phyloP scores from a whole-genome alignment of 2,888 invertebrate species.

The Erynnis tages region DNA sequence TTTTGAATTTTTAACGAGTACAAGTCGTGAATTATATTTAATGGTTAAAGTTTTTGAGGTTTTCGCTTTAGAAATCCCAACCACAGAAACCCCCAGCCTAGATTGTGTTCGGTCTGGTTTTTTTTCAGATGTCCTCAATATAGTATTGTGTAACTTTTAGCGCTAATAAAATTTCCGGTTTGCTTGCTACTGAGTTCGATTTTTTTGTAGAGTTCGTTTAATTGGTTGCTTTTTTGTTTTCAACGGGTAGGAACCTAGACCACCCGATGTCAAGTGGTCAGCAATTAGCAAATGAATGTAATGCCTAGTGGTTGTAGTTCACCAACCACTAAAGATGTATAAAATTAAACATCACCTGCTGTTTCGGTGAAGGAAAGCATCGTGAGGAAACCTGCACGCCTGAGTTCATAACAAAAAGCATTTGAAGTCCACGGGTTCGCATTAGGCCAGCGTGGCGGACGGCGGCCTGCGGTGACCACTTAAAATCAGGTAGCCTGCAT shows the following conservation, averaged over 20 bases:
- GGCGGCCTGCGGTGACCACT: too few species aligned
- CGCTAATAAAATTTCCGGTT: slow-evolving; percentile 4
- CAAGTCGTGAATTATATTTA: slow-evolving; percentile 1
- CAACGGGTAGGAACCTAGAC: too few species aligned
- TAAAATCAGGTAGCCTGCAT: too few species aligned
- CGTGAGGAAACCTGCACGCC: too few species aligned
- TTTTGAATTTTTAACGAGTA: slow-evolving; percentile 18
- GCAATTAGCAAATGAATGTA: not conserved
- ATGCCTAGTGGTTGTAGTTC: too few species aligned
- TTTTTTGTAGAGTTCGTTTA: not conserved
- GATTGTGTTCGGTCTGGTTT: not conserved
- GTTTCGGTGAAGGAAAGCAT: too few species aligned
- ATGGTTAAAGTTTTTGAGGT: slow-evolving; percentile 9
- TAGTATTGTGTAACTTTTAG: not conserved
- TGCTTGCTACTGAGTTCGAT: not conserved
- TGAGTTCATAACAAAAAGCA: too few species aligned
- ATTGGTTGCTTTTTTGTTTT: not conserved
- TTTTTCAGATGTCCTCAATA: not conserved
- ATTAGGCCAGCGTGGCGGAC: too few species aligned
- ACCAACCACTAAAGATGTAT: too few species aligned
- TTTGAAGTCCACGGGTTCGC: too few species aligned
- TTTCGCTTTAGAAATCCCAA: not conserved
- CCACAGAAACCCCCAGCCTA: slow-evolving; percentile 11
- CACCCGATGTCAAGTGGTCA: too few species aligned
- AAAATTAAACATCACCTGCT: too few species aligned